Evolutionary conservation across 2,888 invertebrate genomes (phyloP).

Genomic region (Xiphydria camelus): DNA sequence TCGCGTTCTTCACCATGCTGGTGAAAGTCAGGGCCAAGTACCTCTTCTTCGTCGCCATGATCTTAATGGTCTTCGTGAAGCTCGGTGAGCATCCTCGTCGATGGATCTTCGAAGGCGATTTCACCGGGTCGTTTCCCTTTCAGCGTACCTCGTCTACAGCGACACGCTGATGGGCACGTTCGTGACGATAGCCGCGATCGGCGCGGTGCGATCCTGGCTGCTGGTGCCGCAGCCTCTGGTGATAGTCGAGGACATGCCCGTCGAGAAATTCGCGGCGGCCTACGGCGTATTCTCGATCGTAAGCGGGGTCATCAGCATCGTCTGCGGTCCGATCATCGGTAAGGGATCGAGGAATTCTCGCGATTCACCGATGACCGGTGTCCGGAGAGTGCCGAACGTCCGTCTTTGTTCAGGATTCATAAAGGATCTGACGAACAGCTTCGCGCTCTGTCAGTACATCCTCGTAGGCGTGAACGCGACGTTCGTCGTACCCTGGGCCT

Average conservation of each 20-base stretch:
- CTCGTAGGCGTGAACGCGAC: slow-evolving; percentile 68
- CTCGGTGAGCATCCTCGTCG: slow-evolving; percentile 62
- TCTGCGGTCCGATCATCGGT: slow-evolving; percentile 73
- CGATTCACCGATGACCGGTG: no score
- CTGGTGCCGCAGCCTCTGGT: slow-evolving; percentile 73
- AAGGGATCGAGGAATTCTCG: slow-evolving; percentile 41
- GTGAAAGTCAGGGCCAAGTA: slow-evolving; percentile 67
- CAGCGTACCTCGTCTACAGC: slow-evolving; percentile 65
- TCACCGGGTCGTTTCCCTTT: slow-evolving; percentile 42
- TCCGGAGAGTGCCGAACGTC: no score
- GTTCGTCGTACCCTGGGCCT: slow-evolving; percentile 71
- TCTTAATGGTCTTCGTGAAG: slow-evolving; percentile 69
- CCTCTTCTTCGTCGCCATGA: slow-evolving; percentile 68
- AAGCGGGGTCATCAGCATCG: slow-evolving; percentile 68
- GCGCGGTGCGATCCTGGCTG: slow-evolving; percentile 71
- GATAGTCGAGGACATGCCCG: slow-evolving; percentile 69
- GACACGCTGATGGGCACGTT: slow-evolving; percentile 64
- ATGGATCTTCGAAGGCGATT: background rate
- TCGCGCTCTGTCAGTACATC: slow-evolving; percentile 68
- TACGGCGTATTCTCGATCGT: slow-evolving; percentile 74
- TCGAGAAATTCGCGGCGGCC: slow-evolving; percentile 73
- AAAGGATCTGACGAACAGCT: slow-evolving; percentile 67
- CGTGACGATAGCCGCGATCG: slow-evolving; percentile 65
- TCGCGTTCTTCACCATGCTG: slow-evolving; percentile 67
- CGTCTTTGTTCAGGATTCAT: slow-evolving; percentile 66